Evolutionary conservation across 2,888 invertebrate species (phyloP).

Genomic region (Drosophila testacea): DNA sequence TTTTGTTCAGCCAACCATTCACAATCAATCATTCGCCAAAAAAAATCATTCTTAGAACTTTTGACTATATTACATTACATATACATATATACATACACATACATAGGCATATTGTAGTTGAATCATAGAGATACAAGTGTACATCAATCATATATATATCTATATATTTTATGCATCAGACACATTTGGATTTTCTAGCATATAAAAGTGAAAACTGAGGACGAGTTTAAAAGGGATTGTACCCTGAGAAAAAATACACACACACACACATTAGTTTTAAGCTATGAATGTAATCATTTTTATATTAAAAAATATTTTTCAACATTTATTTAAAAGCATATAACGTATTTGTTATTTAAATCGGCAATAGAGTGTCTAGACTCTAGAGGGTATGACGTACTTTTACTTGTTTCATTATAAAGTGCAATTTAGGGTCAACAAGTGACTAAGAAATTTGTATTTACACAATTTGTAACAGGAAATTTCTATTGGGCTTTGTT

Average conservation of each 20-base stretch:
- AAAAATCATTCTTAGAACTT: slow-evolving; percentile 32
- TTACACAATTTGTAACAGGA: slow-evolving; percentile 8
- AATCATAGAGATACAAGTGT: slow-evolving; percentile 46
- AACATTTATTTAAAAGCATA: slow-evolving; percentile 67
- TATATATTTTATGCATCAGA: slow-evolving; percentile 49
- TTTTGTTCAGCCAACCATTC: slow-evolving; percentile 8
- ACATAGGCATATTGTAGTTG: slow-evolving; percentile 66
- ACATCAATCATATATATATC: slow-evolving; percentile 46
- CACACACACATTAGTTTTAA: slow-evolving; percentile 53
- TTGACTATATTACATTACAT: slow-evolving; percentile 39
- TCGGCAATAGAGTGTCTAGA: background rate
- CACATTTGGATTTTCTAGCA: slow-evolving; percentile 57
- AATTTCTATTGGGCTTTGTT: slow-evolving; percentile 13
- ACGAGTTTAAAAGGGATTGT: slow-evolving; percentile 22
- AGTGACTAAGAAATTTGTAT: slow-evolving; percentile 34
- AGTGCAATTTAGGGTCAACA: slow-evolving; percentile 22
- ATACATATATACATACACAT: slow-evolving; percentile 27
- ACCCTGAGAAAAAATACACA: slow-evolving; percentile 35
- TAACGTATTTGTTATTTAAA: slow-evolving; percentile 6
- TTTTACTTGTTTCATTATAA: slow-evolving; percentile 2
- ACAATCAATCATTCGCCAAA: slow-evolving; percentile 33
- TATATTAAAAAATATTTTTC: slow-evolving; percentile 77
- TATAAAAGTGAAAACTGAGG: slow-evolving; percentile 38
- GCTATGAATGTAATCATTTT: slow-evolving; percentile 67
- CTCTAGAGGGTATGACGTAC: background rate